These are phyloP conservation scores for Marmota monax DNA, from an alignment of 2,113 vertebrate genomes.

Conservation along the genomic window DNA sequence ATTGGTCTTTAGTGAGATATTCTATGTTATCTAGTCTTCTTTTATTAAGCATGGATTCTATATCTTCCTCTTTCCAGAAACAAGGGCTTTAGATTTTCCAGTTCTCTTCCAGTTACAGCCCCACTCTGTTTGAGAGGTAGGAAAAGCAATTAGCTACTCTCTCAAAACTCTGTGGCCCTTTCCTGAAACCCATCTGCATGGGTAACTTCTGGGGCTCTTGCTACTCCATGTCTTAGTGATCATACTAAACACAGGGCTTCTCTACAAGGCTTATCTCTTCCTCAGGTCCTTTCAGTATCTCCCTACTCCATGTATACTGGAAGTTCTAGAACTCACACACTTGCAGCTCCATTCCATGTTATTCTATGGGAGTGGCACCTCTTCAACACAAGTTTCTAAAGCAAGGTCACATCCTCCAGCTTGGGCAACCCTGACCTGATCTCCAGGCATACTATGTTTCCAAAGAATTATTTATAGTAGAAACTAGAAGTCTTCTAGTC, in stretches of 20 bases:
- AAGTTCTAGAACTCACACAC: neutral
- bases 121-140: neutral
- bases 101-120: neutral
- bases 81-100: neutral
- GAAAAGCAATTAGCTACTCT: neutral
- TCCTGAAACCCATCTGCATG: neutral
- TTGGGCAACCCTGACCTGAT: neutral
- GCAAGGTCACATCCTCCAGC: neutral
- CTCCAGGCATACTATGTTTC: neutral
- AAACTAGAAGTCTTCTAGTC: neutral
- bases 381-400: slow-evolving; percentile 10
- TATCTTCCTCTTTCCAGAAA: neutral
- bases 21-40: neutral
- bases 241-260: neutral
- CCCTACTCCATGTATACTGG: neutral
- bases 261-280: neutral
- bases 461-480: neutral
- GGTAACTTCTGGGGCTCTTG: neutral
- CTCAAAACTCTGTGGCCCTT: neutral
- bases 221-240: neutral
- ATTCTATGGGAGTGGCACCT: neutral
- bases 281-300: neutral
- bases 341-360: neutral
- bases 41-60: neutral
- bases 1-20: neutral